Evolutionary conservation across 2,888 invertebrate genomes (phyloP).

Genomic region (Callimorpha dominula): DNA sequence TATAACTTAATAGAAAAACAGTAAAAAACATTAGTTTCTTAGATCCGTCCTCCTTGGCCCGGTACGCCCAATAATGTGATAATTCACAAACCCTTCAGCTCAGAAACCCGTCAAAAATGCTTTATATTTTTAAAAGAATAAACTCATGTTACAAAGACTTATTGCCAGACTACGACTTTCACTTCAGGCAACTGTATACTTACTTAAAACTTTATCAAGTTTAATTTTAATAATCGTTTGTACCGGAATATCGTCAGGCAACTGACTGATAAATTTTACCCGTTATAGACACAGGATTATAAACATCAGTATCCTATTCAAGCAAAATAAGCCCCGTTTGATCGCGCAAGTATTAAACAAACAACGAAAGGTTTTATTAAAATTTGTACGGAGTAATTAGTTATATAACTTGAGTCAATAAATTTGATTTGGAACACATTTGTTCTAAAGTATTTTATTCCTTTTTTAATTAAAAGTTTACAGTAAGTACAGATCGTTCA

Average conservation of each 20-base stretch:
- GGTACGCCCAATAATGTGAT: too few species aligned
- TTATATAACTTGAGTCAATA: not conserved
- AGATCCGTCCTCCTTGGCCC: too few species aligned
- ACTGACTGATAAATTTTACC: not conserved
- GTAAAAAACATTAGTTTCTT: too few species aligned
- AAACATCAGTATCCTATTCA: not conserved
- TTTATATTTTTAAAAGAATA: too few species aligned
- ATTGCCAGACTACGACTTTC: too few species aligned
- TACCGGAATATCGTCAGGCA: not conserved
- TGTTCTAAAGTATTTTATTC: not conserved
- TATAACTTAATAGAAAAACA: too few species aligned
- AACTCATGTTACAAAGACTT: too few species aligned
- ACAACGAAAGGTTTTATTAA: not conserved
- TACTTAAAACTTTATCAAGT: too few species aligned
- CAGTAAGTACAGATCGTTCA: too few species aligned
- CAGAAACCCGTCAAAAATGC: too few species aligned
- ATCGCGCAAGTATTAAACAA: not conserved
- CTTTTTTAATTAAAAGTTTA: not conserved
- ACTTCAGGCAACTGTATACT: too few species aligned
- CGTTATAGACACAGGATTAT: not conserved
- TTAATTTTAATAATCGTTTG: not conserved
- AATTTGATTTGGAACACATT: not conserved
- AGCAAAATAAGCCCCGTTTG: not conserved
- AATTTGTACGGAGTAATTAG: not conserved
- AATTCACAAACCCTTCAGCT: too few species aligned